Evolutionary conservation across 92 coral and sea anemone genomes (phyloP).

Genomic region (Umimayanthus chanpuru): DNA sequence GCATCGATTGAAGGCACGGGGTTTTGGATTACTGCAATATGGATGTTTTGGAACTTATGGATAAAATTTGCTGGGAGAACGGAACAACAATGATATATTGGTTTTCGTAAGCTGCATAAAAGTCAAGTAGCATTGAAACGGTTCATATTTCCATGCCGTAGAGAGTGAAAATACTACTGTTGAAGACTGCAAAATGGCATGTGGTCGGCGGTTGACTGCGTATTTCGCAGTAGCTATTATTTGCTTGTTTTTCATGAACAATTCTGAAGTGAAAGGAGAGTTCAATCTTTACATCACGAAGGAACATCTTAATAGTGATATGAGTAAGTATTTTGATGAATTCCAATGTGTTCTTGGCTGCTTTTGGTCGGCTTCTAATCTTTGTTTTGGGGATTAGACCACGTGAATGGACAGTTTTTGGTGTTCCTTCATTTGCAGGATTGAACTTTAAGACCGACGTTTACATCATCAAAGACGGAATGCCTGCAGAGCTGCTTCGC

Average conservation of each 20-base stretch:
- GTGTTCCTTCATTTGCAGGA: conserved; percentile 64
- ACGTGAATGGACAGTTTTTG: conserved; percentile 31
- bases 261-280: conserved; percentile 53
- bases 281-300: conserved; percentile 71
- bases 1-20: background rate
- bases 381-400: conserved; percentile 21
- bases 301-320: conserved; percentile 63
- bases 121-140: conserved; percentile 20
- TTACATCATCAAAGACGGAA: conserved; percentile 63
- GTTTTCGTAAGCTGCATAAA: conserved; percentile 20
- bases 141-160: background rate
- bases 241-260: conserved; percentile 25
- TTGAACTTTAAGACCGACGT: conserved; percentile 68
- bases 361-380: conserved; percentile 43
- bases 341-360: conserved; percentile 27
- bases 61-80: conserved; percentile 9
- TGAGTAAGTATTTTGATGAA: conserved; percentile 70
- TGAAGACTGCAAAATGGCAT: conserved; percentile 43
- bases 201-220: conserved; percentile 29
- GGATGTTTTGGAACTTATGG: background rate
- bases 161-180: conserved; percentile 11
- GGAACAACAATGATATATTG: conserved; percentile 15
- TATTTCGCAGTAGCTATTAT: background rate
- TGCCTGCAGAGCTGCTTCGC: conserved; percentile 59
- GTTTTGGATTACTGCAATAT: conserved; percentile 20